Percentiles rank a stretch among this genome's conserved stretches.
phyloP scores from a whole-genome alignment of 2,888 invertebrate genomes.

The Aproaerema taeniolella region DNA sequence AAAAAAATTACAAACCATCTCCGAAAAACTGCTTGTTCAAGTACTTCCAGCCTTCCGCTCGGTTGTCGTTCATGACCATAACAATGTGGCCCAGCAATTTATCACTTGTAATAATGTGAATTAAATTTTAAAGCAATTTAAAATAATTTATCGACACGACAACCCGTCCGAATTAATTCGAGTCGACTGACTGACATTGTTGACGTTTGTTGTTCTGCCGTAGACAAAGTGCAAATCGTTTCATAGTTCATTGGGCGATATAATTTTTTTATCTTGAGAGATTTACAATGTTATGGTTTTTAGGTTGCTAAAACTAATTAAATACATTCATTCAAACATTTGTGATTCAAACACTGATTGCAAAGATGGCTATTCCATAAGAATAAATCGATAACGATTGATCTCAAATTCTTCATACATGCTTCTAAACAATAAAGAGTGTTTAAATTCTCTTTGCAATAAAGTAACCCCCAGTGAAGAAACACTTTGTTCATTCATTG shows the following conservation, averaged over 20 bases:
- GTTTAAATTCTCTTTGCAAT: too few species aligned
- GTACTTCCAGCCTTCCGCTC: slow-evolving; percentile 71
- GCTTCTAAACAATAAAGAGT: background rate
- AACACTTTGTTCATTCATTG: too few species aligned
- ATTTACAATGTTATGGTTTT: slow-evolving; percentile 27
- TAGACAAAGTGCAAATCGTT: slow-evolving; percentile 9
- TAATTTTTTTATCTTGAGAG: background rate
- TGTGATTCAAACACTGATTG: too few species aligned
- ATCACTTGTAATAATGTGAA: background rate
- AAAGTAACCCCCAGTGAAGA: too few species aligned
- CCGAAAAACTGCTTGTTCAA: slow-evolving; percentile 72
- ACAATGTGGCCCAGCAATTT: background rate
- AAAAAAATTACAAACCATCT: slow-evolving; percentile 51
- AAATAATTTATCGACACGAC: slow-evolving; percentile 8
- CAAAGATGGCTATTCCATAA: too few species aligned
- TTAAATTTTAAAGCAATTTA: background rate
- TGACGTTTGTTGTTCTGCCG: slow-evolving; percentile 8
- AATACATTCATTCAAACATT: too few species aligned
- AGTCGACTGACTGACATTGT: slow-evolving; percentile 10
- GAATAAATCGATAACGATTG: too few species aligned
- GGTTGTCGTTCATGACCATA: slow-evolving; percentile 48
- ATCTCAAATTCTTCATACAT: too few species aligned
- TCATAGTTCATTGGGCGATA: too few species aligned
- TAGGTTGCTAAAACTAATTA: too few species aligned
- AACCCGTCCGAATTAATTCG: slow-evolving; percentile 2